A percentile compares a stretch with the other conserved stretches of the same genome.
These are phyloP conservation scores for Pocillopora meandrina DNA, from an alignment of 92 coral and sea anemone genomes.

Conservation along the genomic window DNA sequence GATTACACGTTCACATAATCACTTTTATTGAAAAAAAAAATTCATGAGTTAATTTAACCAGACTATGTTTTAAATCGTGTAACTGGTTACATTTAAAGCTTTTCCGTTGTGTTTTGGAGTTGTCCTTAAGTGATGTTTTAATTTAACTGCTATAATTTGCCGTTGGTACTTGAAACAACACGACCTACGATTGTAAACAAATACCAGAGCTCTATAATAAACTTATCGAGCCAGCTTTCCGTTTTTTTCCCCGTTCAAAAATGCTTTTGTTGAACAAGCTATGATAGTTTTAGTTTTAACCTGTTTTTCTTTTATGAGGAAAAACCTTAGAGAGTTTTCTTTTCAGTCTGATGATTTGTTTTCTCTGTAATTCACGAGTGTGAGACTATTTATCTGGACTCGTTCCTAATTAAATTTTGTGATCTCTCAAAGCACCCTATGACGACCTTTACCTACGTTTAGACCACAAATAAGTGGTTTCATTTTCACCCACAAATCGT, in stretches of 20 bases:
- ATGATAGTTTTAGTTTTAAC: not conserved
- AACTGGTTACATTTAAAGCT: not conserved
- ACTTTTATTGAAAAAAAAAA: too few species aligned
- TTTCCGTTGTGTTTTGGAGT: not conserved
- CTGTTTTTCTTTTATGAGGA: conserved; percentile 1
- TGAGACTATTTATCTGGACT: not conserved
- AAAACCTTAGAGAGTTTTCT: conserved; percentile 11
- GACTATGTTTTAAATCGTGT: too few species aligned
- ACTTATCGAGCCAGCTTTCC: not conserved
- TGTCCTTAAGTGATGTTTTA: too few species aligned
- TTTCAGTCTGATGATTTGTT: conserved; percentile 10
- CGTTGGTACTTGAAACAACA: not conserved
- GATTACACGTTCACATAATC: too few species aligned
- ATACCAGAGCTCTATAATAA: not conserved
- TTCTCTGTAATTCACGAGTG: not conserved
- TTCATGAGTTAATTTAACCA: too few species aligned
- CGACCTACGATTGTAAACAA: not conserved
- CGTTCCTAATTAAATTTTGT: conserved; percentile 7
- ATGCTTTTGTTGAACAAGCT: not conserved
- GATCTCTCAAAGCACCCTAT: not conserved
- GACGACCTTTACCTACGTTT: conserved; percentile 14
- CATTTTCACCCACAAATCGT: not conserved
- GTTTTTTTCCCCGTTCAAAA: not conserved
- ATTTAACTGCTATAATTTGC: too few species aligned
- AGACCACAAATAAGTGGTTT: not conserved